These are phyloP conservation scores for Stomatorhinus walkeri DNA, from an alignment of 2,797 vertebrate genomes.

Conservation along the genomic window DNA sequence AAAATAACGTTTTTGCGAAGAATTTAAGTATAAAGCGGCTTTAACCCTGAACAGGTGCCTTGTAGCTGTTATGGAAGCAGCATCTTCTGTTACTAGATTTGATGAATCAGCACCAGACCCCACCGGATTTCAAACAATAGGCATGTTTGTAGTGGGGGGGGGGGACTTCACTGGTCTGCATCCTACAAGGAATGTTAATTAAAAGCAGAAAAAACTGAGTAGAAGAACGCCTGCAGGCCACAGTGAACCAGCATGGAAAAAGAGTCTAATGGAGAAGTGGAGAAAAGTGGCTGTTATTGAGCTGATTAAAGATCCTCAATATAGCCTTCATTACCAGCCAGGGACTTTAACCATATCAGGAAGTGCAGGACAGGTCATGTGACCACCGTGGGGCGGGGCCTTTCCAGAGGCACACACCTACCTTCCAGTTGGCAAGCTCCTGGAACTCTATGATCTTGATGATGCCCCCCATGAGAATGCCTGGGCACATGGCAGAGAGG, in stretches of 20 bases:
- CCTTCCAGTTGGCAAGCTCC: constrained; percentile 98
- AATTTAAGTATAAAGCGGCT: neutral
- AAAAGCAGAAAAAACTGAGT: neutral
- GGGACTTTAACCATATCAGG: neutral
- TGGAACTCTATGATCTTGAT: constrained; percentile 98
- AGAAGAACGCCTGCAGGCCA: neutral
- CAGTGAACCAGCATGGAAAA: neutral
- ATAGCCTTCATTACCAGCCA: neutral
- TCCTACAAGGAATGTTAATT: constrained; percentile 24
- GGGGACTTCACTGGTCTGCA: neutral
- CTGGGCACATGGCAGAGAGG: constrained; percentile 48
- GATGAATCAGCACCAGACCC: constrained; percentile 15
- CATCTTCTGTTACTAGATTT: constrained; percentile 14
- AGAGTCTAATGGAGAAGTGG: neutral
- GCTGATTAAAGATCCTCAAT: neutral
- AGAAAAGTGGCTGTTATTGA: neutral
- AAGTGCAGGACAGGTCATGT: neutral
- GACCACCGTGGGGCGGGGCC: neutral
- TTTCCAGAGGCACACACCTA: constrained; percentile 41
- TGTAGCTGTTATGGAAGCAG: neutral
- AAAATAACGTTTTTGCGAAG: neutral
- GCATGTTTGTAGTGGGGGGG: neutral
- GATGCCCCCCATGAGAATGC: constrained; percentile 95
- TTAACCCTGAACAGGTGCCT: neutral
- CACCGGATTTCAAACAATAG: constrained; percentile 12